Conservation (phyloP, 2,888 invertebrate genomes). For the Megaustenia siamemsis region DNA sequence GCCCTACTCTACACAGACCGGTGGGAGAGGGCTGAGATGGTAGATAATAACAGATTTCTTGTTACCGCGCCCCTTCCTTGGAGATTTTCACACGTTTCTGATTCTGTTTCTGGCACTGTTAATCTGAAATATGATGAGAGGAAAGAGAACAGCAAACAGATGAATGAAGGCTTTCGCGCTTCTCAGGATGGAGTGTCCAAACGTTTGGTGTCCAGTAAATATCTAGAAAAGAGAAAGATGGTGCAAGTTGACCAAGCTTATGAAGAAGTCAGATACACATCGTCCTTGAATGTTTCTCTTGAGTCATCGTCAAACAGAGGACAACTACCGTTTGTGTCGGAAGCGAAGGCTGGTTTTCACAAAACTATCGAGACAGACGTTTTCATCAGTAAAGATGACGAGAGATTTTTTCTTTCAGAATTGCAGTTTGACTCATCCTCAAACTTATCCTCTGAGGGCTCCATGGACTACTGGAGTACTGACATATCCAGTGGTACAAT, state of each 20-base stretch:
- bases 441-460: not conserved
- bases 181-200: not conserved
- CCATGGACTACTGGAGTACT: constrained; percentile 24
- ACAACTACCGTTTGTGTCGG: constrained; percentile 6
- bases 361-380: constrained; percentile 35
- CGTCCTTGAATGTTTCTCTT: not conserved
- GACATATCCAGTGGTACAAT: constrained; percentile 35
- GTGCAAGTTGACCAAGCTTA: constrained; percentile 30
- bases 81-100: not conserved
- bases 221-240: constrained; percentile 20
- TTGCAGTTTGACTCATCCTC: not conserved
- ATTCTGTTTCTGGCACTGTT: not conserved
- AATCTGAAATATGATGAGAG: not conserved
- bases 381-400: not conserved
- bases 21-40: constrained; percentile 6
- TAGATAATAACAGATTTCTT: not conserved
- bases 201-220: not conserved
- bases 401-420: constrained; percentile 5
- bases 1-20: not conserved
- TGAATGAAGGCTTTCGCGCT: not conserved
- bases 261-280: constrained; percentile 19
- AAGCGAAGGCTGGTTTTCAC: constrained; percentile 24
- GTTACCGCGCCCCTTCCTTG: not conserved
- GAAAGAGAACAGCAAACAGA: not conserved
- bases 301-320: not conserved